These are phyloP conservation scores for Lutraria lutraria DNA, from an alignment of 2,888 invertebrate species.

Conservation along the genomic window DNA sequence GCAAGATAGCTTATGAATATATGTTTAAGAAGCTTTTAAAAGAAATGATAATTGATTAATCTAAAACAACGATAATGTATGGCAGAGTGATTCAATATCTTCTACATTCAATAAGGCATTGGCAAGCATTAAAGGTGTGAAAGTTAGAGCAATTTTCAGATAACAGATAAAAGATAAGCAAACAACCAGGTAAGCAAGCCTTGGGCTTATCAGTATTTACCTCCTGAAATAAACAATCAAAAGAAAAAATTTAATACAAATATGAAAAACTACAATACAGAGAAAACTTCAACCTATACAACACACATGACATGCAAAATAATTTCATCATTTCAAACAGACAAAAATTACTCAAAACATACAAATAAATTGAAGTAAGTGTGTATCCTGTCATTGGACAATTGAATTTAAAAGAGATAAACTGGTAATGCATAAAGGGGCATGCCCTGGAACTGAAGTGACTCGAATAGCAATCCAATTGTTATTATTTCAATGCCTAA, in stretches of 20 bases:
- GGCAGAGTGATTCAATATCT: too few species aligned
- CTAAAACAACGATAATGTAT: too few species aligned
- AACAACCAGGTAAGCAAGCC: neutral
- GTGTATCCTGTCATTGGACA: neutral
- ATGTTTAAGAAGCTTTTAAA: too few species aligned
- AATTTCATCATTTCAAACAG: neutral
- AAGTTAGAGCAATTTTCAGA: neutral
- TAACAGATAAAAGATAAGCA: neutral
- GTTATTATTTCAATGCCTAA: too few species aligned
- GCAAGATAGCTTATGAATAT: too few species aligned
- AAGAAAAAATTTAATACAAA: neutral
- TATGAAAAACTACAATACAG: neutral
- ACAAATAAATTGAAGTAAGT: neutral
- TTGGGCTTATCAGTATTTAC: neutral
- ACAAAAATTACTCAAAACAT: neutral
- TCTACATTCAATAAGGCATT: neutral
- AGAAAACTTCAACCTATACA: neutral
- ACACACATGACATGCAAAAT: too few species aligned
- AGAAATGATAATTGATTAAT: too few species aligned
- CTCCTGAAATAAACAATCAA: constrained; percentile 12
- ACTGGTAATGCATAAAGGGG: too few species aligned
- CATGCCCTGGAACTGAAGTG: too few species aligned
- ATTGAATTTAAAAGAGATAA: too few species aligned
- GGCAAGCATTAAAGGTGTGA: neutral
- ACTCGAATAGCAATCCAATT: too few species aligned